A percentile compares a stretch with the other conserved stretches of the same genome.
Conservation (phyloP, 1,140 invertebrate genomes). For the Bradysia coprophila region DNA sequence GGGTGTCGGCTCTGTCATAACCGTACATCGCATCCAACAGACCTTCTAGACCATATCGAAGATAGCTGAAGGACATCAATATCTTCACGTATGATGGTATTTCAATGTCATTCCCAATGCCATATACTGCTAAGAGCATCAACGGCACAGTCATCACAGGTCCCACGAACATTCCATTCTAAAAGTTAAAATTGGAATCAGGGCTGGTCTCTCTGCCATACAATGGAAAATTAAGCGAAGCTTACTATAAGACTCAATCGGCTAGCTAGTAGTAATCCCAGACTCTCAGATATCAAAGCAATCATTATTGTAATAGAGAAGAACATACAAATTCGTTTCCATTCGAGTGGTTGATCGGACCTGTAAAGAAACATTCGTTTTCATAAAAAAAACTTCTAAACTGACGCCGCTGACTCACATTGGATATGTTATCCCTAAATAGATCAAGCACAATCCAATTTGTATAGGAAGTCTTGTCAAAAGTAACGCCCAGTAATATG, state of each 20-base stretch:
- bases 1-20: constrained; percentile 40
- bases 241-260: constrained; percentile 51
- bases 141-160: constrained; percentile 51
- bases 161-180: constrained; percentile 66
- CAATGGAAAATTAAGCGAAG: constrained; percentile 8
- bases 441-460: constrained; percentile 54
- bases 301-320: constrained; percentile 43
- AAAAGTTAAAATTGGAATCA: constrained; percentile 15
- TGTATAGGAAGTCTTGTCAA: constrained; percentile 50
- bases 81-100: constrained; percentile 47
- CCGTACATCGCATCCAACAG: constrained; percentile 62
- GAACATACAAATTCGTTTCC: constrained; percentile 49
- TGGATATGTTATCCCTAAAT: constrained; percentile 64
- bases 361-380: too few species aligned
- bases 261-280: constrained; percentile 50
- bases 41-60: constrained; percentile 57
- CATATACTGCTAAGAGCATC: constrained; percentile 58
- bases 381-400: too few species aligned
- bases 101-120: constrained; percentile 39
- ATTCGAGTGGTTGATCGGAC: constrained; percentile 70
- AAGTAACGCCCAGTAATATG: constrained; percentile 75
- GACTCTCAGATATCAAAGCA: constrained; percentile 52
- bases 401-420: too few species aligned
- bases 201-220: too few species aligned
- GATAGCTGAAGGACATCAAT: constrained; percentile 66